phyloP scores from a whole-genome alignment of 2,888 invertebrate genomes.

The Eumacrocentrus americanus region DNA sequence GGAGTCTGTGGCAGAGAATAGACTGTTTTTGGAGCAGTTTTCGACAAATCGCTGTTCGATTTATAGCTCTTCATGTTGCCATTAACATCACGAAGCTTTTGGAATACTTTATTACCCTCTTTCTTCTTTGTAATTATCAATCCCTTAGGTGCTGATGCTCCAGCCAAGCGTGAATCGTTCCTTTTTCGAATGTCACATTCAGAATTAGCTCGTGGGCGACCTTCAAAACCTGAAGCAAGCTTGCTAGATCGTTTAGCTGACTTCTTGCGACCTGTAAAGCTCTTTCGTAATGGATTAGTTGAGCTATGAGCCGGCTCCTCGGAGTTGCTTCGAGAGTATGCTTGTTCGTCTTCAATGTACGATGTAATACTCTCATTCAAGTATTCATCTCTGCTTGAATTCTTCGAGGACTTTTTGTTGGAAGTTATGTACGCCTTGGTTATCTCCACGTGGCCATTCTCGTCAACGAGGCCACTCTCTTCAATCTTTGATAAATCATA shows the following conservation, averaged over 20 bases:
- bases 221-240: background rate
- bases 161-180: slow-evolving; percentile 3
- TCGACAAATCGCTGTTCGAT: slow-evolving; percentile 1
- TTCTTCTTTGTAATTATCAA: background rate
- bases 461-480: slow-evolving; percentile 31
- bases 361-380: slow-evolving; percentile 33
- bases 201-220: background rate
- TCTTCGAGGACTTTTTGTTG: background rate
- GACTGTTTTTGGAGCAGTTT: background rate
- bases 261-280: background rate
- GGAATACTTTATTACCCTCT: background rate
- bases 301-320: background rate
- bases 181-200: background rate
- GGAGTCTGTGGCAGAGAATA: background rate
- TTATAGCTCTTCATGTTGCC: slow-evolving; percentile 17
- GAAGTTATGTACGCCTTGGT: background rate
- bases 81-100: slow-evolving; percentile 25
- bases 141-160: background rate
- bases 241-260: background rate
- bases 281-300: background rate
- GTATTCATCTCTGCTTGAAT: slow-evolving; percentile 28
- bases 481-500: too few relatives aligned
- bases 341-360: slow-evolving; percentile 29
- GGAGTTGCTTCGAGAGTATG: background rate
- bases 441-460: slow-evolving; percentile 31